Evolutionary conservation across 2,888 invertebrate genomes (phyloP), one percentile per base, ranked within the genome.

Genomic region (Heliconius ismenius): DNA sequence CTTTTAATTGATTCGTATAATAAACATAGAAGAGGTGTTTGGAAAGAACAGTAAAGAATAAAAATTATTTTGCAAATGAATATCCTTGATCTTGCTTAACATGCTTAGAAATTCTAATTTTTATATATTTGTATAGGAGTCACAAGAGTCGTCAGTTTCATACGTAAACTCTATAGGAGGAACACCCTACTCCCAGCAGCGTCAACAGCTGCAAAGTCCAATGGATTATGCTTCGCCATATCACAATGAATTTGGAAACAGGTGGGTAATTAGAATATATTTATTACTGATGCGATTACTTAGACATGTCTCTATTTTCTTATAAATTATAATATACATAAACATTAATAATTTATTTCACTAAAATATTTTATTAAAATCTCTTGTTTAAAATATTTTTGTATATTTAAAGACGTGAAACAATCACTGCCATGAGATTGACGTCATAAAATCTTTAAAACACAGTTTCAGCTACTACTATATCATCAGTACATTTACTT

Each of bases 191-290:
- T 89, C 92, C 13, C 92, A 91, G 81, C 92, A 92, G 76, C 84
- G 94, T 15, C 92, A 88, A 73, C 93, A 92, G 80, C 82, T 94
- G 49, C 93, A 94, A 80, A 94, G 94, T 78, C 97, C 97, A 0
- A 95, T 96, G 92, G 96, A 96, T 82, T 97, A 97, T 86, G 96
- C 97, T 3, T 97, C 97, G 26, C 97, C 97, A 0, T 97, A 97
- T 89, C 96, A 96, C 87, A 96, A 96, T 1, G 97, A 97, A 84
- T 97, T 97, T 76, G 90, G 91, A 7, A 97, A 96, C 96, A 97
- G 96, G 97, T 97, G 92, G 90, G 78, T 75, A 63, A 43, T 36
- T 54, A 75, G 43, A 39, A 36, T 32, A 32, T 32, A 43, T 24
- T 28, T 63, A 63, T 63, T 28, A 63, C 6, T 28, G 28, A 63